Percentiles rank a stretch among this genome's conserved stretches.
Conservation (phyloP, 2,888 invertebrate genomes). For the Tetheella fluctuosa region DNA sequence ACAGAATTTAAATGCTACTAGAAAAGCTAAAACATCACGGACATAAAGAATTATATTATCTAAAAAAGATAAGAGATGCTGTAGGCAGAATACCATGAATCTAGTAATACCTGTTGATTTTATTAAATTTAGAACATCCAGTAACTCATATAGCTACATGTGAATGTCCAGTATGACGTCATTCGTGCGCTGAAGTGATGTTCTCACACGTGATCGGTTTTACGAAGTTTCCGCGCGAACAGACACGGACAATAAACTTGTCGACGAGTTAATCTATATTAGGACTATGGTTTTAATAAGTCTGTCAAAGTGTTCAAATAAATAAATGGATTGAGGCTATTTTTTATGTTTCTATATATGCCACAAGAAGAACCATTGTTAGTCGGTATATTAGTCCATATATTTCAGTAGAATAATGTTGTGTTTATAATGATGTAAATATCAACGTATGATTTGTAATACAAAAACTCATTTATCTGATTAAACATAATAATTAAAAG, state of each 20-base stretch:
- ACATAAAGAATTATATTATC: too few relatives aligned
- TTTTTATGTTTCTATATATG: background rate
- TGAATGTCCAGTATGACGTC: slow-evolving; percentile 46
- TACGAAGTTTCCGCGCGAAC: slow-evolving; percentile 52
- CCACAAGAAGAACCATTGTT: too few relatives aligned
- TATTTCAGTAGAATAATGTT: too few relatives aligned
- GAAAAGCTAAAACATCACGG: background rate
- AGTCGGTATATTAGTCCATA: too few relatives aligned
- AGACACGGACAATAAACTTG: slow-evolving; percentile 42
- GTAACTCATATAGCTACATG: slow-evolving; percentile 17
- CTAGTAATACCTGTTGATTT: too few relatives aligned
- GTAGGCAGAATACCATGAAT: too few relatives aligned
- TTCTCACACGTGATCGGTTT: slow-evolving; percentile 62
- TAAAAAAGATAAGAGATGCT: too few relatives aligned
- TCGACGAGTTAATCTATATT: slow-evolving; percentile 35
- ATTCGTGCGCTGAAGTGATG: slow-evolving; percentile 45
- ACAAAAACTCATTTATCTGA: too few relatives aligned
- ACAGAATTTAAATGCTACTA: background rate
- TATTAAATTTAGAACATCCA: slow-evolving; percentile 26
- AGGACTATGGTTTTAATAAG: slow-evolving; percentile 19
- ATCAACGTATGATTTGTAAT: too few relatives aligned
- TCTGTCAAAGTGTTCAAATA: background rate
- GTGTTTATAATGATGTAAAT: too few relatives aligned
- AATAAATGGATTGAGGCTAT: background rate
- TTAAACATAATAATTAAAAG: too few relatives aligned